Conservation (phyloP, 2,888 invertebrate species). For the Urechis unicinctus region DNA sequence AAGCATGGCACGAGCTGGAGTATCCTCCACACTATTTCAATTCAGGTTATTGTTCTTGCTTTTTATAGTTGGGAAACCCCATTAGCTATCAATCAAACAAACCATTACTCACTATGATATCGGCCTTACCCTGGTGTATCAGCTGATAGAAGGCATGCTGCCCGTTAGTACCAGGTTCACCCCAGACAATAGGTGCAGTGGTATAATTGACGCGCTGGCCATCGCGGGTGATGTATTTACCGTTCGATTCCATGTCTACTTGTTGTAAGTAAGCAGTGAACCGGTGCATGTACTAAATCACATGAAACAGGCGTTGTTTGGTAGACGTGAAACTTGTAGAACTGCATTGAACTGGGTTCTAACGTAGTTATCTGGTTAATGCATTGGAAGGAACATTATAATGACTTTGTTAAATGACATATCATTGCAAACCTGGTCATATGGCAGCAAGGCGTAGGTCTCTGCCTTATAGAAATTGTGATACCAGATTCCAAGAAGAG, state of each 20-base stretch:
- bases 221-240: conserved; percentile 65
- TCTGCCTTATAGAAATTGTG: conserved; percentile 89
- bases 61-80: too few species aligned
- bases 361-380: too few species aligned
- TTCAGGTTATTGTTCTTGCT: too few species aligned
- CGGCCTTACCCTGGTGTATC: conserved; percentile 75
- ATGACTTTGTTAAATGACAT: too few species aligned
- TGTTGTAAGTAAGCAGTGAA: conserved; percentile 99
- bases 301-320: too few species aligned
- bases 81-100: too few species aligned
- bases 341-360: too few species aligned
- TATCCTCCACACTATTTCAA: too few species aligned
- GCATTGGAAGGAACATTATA: too few species aligned
- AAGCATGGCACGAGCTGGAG: too few species aligned
- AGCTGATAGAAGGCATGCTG: conserved; percentile 98
- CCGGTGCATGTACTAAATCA: conserved; percentile 80
- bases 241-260: conserved; percentile 99
- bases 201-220: conserved; percentile 53
- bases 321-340: too few species aligned
- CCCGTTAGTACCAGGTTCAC: conserved; percentile 98
- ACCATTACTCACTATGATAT: not conserved
- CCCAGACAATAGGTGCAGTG: conserved; percentile 85
- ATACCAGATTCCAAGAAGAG: conserved; percentile 76
- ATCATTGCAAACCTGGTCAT: conserved; percentile 79
- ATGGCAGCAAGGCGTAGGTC: conserved; percentile 92